These are phyloP conservation scores for Synergus gifuensis DNA, from an alignment of 2,888 invertebrate genomes.

Conservation along the genomic window DNA sequence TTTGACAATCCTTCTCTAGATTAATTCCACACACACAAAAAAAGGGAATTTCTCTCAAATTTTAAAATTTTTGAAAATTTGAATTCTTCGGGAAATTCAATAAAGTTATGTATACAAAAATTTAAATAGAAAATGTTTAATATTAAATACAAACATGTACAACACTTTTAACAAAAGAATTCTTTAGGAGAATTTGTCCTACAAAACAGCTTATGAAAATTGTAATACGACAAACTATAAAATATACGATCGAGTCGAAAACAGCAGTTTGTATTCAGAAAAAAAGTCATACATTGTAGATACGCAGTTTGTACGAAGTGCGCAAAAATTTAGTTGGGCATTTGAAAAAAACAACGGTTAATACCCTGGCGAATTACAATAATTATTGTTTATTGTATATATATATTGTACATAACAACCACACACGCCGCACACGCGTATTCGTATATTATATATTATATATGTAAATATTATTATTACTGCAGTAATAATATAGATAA, in stretches of 20 bases:
- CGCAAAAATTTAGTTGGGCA: background rate
- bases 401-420: slow-evolving; percentile 47
- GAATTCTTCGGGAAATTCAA: background rate
- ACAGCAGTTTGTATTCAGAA: background rate
- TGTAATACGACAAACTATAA: background rate
- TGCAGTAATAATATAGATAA: slow-evolving; percentile 49
- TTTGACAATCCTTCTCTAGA: slow-evolving; percentile 22
- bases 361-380: slow-evolving; percentile 18
- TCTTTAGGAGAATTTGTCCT: background rate
- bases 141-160: background rate
- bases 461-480: slow-evolving; percentile 43
- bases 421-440: slow-evolving; percentile 43
- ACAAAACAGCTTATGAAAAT: background rate
- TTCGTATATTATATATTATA: slow-evolving; percentile 42
- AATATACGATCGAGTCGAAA: background rate
- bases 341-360: background rate
- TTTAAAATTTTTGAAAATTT: slow-evolving; percentile 4
- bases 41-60: background rate
- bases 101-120: background rate
- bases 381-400: slow-evolving; percentile 34
- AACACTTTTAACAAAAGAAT: background rate
- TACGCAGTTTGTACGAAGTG: background rate
- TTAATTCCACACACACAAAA: background rate
- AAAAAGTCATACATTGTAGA: background rate
- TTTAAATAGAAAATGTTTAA: background rate